Base-by-base conservation (phyloP, 2,888 invertebrate species). In the Diaphora mendica region DNA sequence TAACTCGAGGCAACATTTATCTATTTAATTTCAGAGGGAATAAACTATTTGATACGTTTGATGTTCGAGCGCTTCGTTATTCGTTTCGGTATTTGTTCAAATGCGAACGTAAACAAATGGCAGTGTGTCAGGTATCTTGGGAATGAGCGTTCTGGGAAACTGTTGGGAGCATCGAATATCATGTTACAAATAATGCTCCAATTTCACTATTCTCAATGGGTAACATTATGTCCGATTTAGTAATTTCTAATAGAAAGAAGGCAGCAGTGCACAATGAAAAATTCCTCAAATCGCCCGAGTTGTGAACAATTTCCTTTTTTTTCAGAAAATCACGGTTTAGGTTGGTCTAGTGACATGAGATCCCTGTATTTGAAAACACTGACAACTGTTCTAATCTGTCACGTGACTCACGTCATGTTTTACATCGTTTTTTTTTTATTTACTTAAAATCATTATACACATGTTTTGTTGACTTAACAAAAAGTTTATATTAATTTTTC, bases 21-120 rank as follows among this genome's bases (percentile, higher is more conserved):
- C 80, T 82, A 85, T 86, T 84, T 83, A 82, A 85, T 86, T 85
- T 79, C 64, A 39, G 51, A 79, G 76, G 83, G 83, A 82, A 88
- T 87, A 83, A 75, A 79, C 78, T 84, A 82, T 82, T 85, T 79
- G 80, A 77, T 83, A 81, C 82, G 81, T 75, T 79, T 76, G 74
- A 72, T 82, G 65, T 72, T 78, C 71, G 69, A 51, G 55, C 33
- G 42, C n/a, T 55, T 20, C 30, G 23, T 39, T 33, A 33, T n/a
- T n/a, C 33, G 33, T 33, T 33, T 33, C 51, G 66, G 35, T 67
- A 39, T 30, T 66, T 70, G 39, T 39, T 48, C 67, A 67, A 70
- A 70, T 48, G 39, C 33, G 2, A 35, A 74, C 67, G 35, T 70
- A 59, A 67, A 70, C 44, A 62, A 17, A 35, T 15, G 17, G 23